phyloP scores from a whole-genome alignment of 2,797 vertebrate genomes.

The Galaxias olidus region DNA sequence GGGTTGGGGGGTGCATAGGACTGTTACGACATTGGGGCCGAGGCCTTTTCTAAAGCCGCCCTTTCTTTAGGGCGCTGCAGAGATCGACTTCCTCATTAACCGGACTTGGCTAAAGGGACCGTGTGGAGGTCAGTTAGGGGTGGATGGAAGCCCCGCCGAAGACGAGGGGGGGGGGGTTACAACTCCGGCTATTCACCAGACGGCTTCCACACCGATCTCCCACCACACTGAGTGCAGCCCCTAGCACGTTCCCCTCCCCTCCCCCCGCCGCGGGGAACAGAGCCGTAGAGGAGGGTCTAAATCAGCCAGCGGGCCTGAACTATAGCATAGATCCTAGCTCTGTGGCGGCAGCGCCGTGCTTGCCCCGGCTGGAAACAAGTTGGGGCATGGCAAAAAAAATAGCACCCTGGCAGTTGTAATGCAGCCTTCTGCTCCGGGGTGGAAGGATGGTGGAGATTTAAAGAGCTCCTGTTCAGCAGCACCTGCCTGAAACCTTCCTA shows the following conservation, averaged over 20 bases:
- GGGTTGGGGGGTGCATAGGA: no score
- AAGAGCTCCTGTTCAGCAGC: not conserved
- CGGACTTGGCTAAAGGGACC: no score
- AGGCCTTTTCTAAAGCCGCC: not conserved
- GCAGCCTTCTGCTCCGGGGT: not conserved
- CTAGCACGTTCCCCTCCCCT: no score
- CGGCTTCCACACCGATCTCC: no score
- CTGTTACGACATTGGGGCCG: not conserved
- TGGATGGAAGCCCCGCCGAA: no score
- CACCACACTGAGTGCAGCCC: no score
- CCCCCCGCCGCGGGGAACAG: no score
- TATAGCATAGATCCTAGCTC: not conserved
- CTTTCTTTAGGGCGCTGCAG: not conserved
- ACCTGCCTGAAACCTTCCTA: not conserved
- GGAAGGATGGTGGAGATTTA: not conserved
- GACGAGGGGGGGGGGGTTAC: no score
- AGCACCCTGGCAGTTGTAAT: not conserved
- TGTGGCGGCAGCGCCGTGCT: not conserved
- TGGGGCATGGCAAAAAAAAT: not conserved
- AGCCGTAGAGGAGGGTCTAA: no score
- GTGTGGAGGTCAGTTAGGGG: no score
- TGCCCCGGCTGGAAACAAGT: not conserved
- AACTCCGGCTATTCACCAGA: no score
- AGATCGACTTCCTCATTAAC: slow-evolving; percentile 2
- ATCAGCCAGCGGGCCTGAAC: not conserved